A percentile compares a stretch with the other conserved stretches of the same genome.
These are phyloP conservation scores for Notodonta dromedarius DNA, from an alignment of 2,888 invertebrate genomes.

Conservation along the genomic window DNA sequence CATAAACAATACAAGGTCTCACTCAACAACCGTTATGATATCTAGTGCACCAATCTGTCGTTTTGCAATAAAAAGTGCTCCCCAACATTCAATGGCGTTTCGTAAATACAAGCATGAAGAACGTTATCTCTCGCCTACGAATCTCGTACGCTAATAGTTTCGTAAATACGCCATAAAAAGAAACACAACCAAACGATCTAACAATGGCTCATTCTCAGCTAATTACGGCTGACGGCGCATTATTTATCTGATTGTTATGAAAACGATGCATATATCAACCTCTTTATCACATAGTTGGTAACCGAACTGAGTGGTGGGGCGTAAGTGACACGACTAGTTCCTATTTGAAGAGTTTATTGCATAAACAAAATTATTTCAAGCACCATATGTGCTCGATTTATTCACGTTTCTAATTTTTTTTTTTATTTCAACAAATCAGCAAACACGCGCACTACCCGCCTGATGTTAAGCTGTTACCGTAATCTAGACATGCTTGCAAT, in stretches of 20 bases:
- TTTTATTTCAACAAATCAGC: too few species aligned
- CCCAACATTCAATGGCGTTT: neutral
- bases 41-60: too few species aligned
- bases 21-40: too few species aligned
- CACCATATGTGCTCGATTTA: too few species aligned
- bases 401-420: too few species aligned
- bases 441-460: too few species aligned
- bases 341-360: conserved; percentile 35
- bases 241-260: conserved; percentile 32
- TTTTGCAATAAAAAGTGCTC: neutral
- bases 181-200: conserved; percentile 11
- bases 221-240: conserved; percentile 30
- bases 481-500: too few species aligned
- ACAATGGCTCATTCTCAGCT: conserved; percentile 41
- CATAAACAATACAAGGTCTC: too few species aligned
- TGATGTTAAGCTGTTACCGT: too few species aligned
- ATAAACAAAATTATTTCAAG: conserved; percentile 24
- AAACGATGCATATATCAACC: conserved; percentile 17
- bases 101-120: conserved; percentile 6
- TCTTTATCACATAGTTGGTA: conserved; percentile 29
- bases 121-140: conserved; percentile 12
- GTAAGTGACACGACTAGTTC: conserved; percentile 32
- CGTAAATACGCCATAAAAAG: conserved; percentile 32
- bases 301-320: conserved; percentile 34
- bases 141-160: conserved; percentile 20